Evolutionary conservation across 2,888 invertebrate genomes (phyloP).

Genomic region (Mesorhabditis belari): DNA sequence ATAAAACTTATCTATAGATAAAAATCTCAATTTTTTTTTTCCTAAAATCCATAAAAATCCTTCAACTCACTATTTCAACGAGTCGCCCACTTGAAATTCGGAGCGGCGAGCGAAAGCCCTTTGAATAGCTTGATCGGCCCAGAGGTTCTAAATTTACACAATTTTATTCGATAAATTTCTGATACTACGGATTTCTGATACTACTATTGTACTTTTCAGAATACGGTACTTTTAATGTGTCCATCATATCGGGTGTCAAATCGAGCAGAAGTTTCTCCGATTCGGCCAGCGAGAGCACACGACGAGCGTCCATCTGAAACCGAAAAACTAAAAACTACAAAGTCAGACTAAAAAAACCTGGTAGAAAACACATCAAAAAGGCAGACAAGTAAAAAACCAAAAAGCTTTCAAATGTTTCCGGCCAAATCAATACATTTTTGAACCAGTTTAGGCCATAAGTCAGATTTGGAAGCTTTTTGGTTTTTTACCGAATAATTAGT

Average conservation of each 20-base stretch:
- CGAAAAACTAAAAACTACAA: no score
- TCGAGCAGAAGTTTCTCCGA: slow-evolving; percentile 10
- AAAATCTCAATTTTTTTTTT: not conserved
- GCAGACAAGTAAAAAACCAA: no score
- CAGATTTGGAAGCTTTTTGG: no score
- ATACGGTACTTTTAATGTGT: no score
- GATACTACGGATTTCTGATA: no score
- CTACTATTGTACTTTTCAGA: no score
- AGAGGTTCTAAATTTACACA: slow-evolving; percentile 9
- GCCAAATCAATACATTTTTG: no score
- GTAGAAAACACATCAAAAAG: no score
- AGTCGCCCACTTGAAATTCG: slow-evolving; percentile 24
- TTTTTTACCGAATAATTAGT: no score
- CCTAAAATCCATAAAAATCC: not conserved
- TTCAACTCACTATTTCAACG: slow-evolving; percentile 18
- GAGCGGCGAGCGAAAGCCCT: slow-evolving; percentile 16
- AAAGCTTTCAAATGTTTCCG: no score
- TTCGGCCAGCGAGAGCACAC: slow-evolving; percentile 12
- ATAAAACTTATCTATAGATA: not conserved
- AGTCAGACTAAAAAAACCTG: no score
- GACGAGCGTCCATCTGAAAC: slow-evolving; percentile 15
- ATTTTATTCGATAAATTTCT: not conserved
- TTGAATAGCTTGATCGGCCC: slow-evolving; percentile 22
- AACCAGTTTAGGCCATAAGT: no score
- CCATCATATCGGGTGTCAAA: slow-evolving; percentile 6